Percentiles rank a stretch among this genome's conserved stretches.
Evolutionary conservation across 2,888 invertebrate genomes (phyloP).

Genomic region (Pyralis farinalis): DNA sequence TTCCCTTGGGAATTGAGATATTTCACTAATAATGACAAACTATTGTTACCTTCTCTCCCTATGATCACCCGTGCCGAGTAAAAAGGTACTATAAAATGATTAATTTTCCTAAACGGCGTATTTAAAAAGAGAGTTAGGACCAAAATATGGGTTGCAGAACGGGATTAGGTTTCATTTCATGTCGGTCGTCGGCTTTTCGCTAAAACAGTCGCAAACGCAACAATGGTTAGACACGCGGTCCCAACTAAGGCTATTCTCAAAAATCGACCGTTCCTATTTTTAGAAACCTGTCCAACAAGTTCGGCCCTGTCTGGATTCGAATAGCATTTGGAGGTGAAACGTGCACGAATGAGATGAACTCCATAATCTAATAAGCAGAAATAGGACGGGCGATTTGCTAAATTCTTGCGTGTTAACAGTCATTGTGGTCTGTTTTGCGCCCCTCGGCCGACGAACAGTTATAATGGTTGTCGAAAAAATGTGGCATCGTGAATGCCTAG

Average conservation of each 20-base stretch:
- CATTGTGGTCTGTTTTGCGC: constrained; percentile 34
- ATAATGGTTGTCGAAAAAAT: constrained; percentile 21
- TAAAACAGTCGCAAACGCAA: background rate
- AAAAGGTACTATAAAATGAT: no score
- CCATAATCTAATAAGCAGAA: constrained; percentile 49
- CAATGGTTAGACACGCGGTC: constrained; percentile 5
- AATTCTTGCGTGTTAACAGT: constrained; percentile 62
- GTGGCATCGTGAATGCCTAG: no score
- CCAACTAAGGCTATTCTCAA: constrained; percentile 51
- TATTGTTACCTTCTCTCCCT: no score
- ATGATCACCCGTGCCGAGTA: no score
- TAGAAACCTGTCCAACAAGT: constrained; percentile 73
- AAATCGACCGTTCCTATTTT: constrained; percentile 67
- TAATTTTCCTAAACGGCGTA: no score
- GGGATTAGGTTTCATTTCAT: no score
- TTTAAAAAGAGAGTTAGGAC: no score
- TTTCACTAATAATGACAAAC: no score
- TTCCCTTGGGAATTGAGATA: no score
- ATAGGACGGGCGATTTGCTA: constrained; percentile 62
- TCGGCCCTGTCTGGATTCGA: constrained; percentile 64
- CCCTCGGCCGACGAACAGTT: constrained; percentile 32
- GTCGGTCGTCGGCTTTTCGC: background rate
- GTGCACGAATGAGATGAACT: constrained; percentile 64
- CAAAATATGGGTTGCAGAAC: no score
- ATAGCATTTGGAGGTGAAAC: constrained; percentile 76